Base-by-base conservation (phyloP, 1,140 invertebrate genomes). In the Saccostrea cuccullata region DNA sequence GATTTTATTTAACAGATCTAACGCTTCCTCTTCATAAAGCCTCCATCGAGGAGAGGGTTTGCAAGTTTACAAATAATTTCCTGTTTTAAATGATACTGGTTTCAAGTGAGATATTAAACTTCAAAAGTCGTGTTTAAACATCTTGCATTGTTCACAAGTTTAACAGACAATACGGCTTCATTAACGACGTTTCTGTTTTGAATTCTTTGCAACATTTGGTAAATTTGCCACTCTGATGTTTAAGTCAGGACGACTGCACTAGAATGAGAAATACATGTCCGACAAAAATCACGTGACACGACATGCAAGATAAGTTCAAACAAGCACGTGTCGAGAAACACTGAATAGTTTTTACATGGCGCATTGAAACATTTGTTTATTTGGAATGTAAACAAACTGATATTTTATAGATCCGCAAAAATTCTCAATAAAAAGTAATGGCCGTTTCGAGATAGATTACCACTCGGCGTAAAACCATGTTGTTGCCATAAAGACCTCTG, bases 361-460 rank as follows among this genome's bases (percentile, higher is more conserved):
- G 70, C 70, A 30, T 77, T 77, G 70, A 77, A 77, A 77, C 70
- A 77, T 77, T 77, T 77, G 70, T 77, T 77, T 77, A 77, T 77
- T 77, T 77, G 70, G 70, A 77, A 77, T 77, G 70, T 77, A 77
- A 77, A 77, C 70, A 77, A 77, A 77, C 70, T 77, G 70, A 77
- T 77, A 77, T 77, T 77, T 77, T 77, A 77, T 77, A 77, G 70
- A 77, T 23, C 11, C 70, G 26, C 70, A 36, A 77, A 77, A 77
- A 77, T 36, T 77, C 70, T 77, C 70, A 77, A 77, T 77, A 77
- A 77, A 60, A 77, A 77, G 1, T 77, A 77, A 77, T 77, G 70
- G 70, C 26, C 26, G 70, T 30, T 77, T 77, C 23, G 58, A 26
- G 70, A 77, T 77, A 77, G 23, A 77, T 77, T 77, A 77, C 70